Conservation (phyloP, 2,113 vertebrate species). For the Chloropsis hardwickii region DNA sequence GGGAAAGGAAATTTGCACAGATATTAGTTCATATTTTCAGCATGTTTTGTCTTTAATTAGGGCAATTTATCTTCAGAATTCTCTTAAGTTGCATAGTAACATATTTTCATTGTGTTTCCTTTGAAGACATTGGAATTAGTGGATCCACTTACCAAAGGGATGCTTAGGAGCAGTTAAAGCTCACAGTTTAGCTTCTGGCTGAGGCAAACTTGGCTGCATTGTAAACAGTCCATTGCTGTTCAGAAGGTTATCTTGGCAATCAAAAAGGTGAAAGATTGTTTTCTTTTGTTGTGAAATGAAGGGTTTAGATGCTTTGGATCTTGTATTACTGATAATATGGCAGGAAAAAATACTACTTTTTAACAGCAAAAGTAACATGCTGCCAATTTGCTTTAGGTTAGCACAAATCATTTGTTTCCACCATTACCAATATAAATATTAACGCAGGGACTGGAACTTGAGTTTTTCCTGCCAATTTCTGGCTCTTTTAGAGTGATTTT, state of each 20-base stretch:
- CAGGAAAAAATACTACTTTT: neutral
- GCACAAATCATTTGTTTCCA: neutral
- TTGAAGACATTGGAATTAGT: neutral
- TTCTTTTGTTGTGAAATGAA: neutral
- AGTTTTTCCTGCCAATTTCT: neutral
- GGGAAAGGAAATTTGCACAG: neutral
- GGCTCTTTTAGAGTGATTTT: neutral
- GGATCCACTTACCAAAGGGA: neutral
- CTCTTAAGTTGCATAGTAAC: neutral
- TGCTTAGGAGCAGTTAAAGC: neutral
- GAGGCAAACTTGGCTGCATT: neutral
- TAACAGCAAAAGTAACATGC: neutral
- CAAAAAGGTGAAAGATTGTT: neutral
- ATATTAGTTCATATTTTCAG: neutral
- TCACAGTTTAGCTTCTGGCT: neutral
- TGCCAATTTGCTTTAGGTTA: neutral
- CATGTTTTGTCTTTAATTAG: neutral
- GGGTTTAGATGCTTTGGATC: neutral
- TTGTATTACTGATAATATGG: neutral
- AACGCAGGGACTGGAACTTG: neutral
- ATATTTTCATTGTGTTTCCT: neutral
- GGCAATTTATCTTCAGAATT: neutral
- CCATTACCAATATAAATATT: neutral
- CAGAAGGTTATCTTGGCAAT: neutral
- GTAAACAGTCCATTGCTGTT: neutral